Base-by-base conservation (phyloP, 2,888 invertebrate species). In the Scrobipalpa costella region DNA sequence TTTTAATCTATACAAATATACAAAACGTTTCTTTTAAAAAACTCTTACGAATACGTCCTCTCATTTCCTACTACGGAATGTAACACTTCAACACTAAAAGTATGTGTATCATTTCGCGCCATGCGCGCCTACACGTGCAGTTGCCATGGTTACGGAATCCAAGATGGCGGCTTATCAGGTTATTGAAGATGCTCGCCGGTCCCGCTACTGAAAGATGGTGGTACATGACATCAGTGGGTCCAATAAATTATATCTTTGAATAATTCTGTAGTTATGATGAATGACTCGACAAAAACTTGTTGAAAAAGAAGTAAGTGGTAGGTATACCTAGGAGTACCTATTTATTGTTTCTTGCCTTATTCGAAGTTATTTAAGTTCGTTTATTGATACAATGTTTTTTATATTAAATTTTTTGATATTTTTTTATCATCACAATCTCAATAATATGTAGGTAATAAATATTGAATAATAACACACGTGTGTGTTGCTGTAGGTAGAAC, bases 81-180 rank as follows among this genome's bases (percentile, higher is more conserved):
- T 59, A 59, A 59, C 59, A 59, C 21, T 40, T 47, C 21, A 40
- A 19, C 36, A 40, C 21, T 40, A 59, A 59, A 59, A 40, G 38
- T 47, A 49, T 44, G 47, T 19, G 60, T 44, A 49, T 60, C 60
- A 19, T 50, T 64, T 60, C 62, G 62, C 62, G 64, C 67, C 64
- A 66, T 66, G 63, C 72, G 69, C 75, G 77, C 81, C 79, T 78
- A 83, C 83, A 78, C 83, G 78, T 75, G 81, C 74, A 78, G 84
- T 86, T 83, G 81, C 85, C 79, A 85, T 81, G 77, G 79, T 76
- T 76, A 86, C 71, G 68, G 81, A 84, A 85, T 87, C 76, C 85
- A 88, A 88, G 64, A 88, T 88, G 88, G 88, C 87, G 69, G 81
- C 71, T 80, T 83, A 83, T 83, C 82, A 77, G 73, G 78, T 81